Evolutionary conservation across 2,797 vertebrate species (phyloP).

Genomic region (Gobio occitaniae): DNA sequence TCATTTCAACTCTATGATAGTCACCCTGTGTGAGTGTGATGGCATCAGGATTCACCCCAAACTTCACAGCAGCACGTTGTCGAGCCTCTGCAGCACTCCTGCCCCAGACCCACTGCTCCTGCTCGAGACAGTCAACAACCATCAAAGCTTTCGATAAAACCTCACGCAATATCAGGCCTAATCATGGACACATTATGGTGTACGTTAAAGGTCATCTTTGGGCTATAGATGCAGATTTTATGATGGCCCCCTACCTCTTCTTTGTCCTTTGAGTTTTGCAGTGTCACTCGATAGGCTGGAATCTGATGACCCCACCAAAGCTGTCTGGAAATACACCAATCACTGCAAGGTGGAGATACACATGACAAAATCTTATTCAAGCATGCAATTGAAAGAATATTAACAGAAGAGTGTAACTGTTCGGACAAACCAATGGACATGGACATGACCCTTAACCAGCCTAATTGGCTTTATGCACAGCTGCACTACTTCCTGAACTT

Average conservation of each 20-base stretch:
- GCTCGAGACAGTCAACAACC: background rate
- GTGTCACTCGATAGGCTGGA: slow-evolving; percentile 84
- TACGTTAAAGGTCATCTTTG: background rate
- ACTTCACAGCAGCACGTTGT: slow-evolving; percentile 74
- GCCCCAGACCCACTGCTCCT: slow-evolving; percentile 85
- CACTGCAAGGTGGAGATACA: slow-evolving; percentile 70
- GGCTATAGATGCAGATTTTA: background rate
- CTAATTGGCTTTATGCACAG: too few species aligned
- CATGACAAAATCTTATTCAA: background rate
- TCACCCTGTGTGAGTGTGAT: slow-evolving; percentile 82
- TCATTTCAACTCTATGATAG: background rate
- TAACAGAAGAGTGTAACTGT: background rate
- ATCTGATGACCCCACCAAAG: slow-evolving; percentile 95
- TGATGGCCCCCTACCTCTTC: slow-evolving; percentile 68
- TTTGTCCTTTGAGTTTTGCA: slow-evolving; percentile 52
- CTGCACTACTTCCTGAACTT: too few species aligned
- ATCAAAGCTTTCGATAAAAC: slow-evolving; percentile 18
- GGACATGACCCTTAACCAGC: background rate
- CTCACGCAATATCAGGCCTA: background rate
- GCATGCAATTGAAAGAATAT: background rate
- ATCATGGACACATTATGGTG: background rate
- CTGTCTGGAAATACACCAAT: slow-evolving; percentile 93
- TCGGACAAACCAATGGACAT: background rate
- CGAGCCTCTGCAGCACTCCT: slow-evolving; percentile 81
- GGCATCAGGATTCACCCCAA: slow-evolving; percentile 70